These are phyloP conservation scores for Agonopterix subpropinquella DNA, from an alignment of 2,888 invertebrate species.

Conservation along the genomic window DNA sequence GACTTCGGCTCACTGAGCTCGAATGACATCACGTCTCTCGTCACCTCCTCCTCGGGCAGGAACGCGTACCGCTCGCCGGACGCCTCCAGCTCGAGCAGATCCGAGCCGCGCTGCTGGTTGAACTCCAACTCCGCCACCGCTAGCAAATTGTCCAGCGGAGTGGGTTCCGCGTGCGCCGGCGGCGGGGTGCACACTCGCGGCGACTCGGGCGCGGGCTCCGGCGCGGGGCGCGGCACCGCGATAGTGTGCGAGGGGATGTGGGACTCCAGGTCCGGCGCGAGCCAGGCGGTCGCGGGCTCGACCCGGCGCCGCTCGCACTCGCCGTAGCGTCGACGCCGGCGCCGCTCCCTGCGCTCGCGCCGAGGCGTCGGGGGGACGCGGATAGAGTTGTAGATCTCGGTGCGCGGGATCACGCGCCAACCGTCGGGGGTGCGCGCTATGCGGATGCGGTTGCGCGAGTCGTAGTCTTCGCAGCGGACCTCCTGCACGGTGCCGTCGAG, in stretches of 20 bases:
- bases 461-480: constrained; percentile 92
- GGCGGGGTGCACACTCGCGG: constrained; percentile 28
- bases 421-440: constrained; percentile 87
- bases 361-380: constrained; percentile 35
- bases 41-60: constrained; percentile 50
- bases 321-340: constrained; percentile 25
- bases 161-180: constrained; percentile 47
- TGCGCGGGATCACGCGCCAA: constrained; percentile 89
- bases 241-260: constrained; percentile 79
- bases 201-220: constrained; percentile 27
- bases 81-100: constrained; percentile 41
- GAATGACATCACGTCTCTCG: constrained; percentile 60
- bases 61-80: constrained; percentile 40
- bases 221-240: constrained; percentile 58
- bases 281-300: constrained; percentile 33
- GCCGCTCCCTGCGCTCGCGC: constrained; percentile 22
- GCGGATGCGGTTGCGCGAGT: constrained; percentile 88
- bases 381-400: constrained; percentile 77
- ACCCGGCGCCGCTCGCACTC: constrained; percentile 27
- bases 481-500: constrained; percentile 87
- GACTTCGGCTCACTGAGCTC: constrained; percentile 53
- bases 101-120: constrained; percentile 71
- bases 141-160: constrained; percentile 77
- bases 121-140: constrained; percentile 80
- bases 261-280: constrained; percentile 75